Base-by-base conservation (phyloP, 2,888 invertebrate species). In the Stenodera caucasica region DNA sequence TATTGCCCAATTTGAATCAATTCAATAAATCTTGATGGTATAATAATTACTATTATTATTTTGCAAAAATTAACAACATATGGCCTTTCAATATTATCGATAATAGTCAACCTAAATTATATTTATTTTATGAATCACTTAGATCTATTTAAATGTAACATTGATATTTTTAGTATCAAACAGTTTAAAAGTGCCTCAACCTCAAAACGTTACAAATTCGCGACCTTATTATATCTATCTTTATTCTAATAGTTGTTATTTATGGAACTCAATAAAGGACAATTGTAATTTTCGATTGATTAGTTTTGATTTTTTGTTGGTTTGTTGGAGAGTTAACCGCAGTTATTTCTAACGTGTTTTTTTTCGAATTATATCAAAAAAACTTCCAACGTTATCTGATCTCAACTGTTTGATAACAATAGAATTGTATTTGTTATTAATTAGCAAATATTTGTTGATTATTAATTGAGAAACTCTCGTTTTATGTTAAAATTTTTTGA, bases 61-160 rank as follows among this genome's bases (percentile, higher is more conserved):
- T 45, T 14, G 8, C 9, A 21, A 8, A 21, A 12, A 45, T 9
- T 21, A 18, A 45, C 5, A 45, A 45, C 45, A 45, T 45, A 45
- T 21, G 21, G 21, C 18, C 18, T 12, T 45, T 45, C 8, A 18
- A 45, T 45, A 18, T 8, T 45, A 45, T 21, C 21, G 49, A 55
- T 49, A 55, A 29, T 49, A 18, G 15, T 26, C n/a, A 21, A 45
- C 21, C 11, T 49, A 49, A 55, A 55, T 55, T 55, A 33, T 49
- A 49, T 55, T 55, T 55, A 49, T 55, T 45, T 45, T 55, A 55
- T 55, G 55, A 55, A 55, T 55, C 55, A 55, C 30, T 33, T 35
- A 21, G 1, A 35, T 32, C 55, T 55, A 49, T 55, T 55, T 55
- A 55, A 55, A 45, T 32, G 14, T 23, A 49, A 45, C 49, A 45